Evolutionary conservation across 2,113 vertebrate genomes (phyloP).

Genomic region (Neofelis nebulosa): DNA sequence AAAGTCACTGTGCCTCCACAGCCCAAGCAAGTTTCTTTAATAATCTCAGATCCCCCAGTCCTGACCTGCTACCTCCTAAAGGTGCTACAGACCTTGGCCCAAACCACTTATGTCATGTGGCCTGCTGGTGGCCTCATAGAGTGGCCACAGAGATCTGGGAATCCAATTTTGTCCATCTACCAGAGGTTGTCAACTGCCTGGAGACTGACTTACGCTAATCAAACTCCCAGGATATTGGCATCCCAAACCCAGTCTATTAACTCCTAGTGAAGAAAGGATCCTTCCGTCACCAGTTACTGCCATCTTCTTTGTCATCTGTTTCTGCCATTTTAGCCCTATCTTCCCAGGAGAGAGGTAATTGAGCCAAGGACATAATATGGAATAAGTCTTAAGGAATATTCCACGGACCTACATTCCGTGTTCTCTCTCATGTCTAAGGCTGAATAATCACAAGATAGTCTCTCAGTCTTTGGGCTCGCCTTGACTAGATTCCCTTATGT

Average conservation of each 20-base stretch:
- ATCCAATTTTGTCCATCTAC: not conserved
- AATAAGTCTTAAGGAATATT: not conserved
- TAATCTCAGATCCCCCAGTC: no score
- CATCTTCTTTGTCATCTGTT: not conserved
- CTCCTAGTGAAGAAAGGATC: not conserved
- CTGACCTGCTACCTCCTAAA: not conserved
- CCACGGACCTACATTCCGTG: not conserved
- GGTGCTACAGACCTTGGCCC: not conserved
- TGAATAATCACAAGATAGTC: not conserved
- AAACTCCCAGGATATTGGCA: not conserved
- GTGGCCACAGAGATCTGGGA: not conserved
- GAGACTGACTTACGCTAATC: not conserved
- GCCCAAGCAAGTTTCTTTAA: not conserved
- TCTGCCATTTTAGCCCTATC: not conserved
- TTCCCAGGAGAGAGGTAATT: not conserved
- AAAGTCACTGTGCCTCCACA: fast-evolving
- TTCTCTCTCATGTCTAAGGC: no score
- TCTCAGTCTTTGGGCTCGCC: not conserved
- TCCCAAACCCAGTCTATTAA: not conserved
- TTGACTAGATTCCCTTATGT: not conserved
- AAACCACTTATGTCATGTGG: not conserved
- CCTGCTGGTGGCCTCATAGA: not conserved
- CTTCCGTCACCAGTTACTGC: not conserved
- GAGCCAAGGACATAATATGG: not conserved
- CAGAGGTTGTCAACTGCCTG: not conserved